Evolutionary conservation across 2,888 invertebrate species (phyloP).

Genomic region (Himalopsyche kuldschensis): DNA sequence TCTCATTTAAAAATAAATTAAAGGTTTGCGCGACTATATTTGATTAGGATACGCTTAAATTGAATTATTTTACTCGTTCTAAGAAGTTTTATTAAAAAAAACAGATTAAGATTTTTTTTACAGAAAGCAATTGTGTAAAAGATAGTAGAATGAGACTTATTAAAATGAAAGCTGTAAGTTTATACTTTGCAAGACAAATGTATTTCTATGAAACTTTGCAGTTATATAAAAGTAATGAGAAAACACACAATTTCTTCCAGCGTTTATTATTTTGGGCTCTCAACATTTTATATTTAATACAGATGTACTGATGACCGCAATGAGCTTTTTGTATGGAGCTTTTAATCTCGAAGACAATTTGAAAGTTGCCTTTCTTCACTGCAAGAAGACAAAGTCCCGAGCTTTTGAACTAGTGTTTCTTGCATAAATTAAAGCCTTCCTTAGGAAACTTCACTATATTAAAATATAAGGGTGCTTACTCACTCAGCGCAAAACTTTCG

Average conservation of each 20-base stretch:
- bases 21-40: no score
- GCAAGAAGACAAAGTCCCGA: background rate
- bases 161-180: no score
- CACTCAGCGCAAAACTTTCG: background rate
- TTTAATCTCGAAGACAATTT: slow-evolving; percentile 30
- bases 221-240: slow-evolving; percentile 6
- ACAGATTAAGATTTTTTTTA: no score
- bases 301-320: slow-evolving; percentile 26
- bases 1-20: no score
- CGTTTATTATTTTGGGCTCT: slow-evolving; percentile 23
- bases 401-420: background rate
- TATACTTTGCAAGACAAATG: no score
- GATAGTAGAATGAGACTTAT: no score
- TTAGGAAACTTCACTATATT: background rate
- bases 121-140: no score
- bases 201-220: no score
- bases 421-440: background rate
- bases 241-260: slow-evolving; percentile 29
- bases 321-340: slow-evolving; percentile 25
- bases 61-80: no score
- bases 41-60: no score
- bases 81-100: no score
- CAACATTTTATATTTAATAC: slow-evolving; percentile 23
- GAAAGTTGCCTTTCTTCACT: slow-evolving; percentile 9
- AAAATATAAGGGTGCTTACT: background rate